Conservation (phyloP, 30 jellyfish, hydroid and myxozoan genomes). For the Nemopilema nomurai region DNA sequence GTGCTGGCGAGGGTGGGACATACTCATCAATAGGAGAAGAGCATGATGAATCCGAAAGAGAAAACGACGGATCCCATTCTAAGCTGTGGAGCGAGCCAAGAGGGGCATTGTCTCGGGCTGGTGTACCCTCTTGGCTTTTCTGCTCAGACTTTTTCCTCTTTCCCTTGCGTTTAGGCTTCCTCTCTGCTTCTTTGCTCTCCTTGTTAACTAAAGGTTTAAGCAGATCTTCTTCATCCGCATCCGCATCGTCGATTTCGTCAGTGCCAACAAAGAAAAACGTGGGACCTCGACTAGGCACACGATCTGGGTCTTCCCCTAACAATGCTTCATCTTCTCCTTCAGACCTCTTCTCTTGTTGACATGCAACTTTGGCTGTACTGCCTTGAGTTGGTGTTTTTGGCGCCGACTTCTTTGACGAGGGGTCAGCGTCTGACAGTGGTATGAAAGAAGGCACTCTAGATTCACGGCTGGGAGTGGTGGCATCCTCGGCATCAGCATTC, state of each 20-base stretch:
- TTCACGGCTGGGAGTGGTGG: constrained; percentile 57
- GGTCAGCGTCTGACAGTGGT: constrained; percentile 59
- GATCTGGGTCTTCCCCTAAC: constrained; percentile 45
- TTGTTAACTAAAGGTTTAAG: constrained; percentile 17
- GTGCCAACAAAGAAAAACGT: constrained; percentile 53
- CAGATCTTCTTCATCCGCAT: constrained; percentile 19
- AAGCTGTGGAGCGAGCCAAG: constrained; percentile 43
- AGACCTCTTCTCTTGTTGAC: constrained; percentile 22
- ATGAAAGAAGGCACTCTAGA: constrained; percentile 80
- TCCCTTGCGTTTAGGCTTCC: constrained; percentile 15
- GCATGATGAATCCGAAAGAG: constrained; percentile 75
- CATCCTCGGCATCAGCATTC: constrained; percentile 6
- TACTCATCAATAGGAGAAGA: constrained; percentile 73
- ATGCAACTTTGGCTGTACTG: constrained; percentile 21
- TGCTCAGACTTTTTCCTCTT: constrained; percentile 9
- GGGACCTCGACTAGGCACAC: constrained; percentile 78
- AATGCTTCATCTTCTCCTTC: constrained; percentile 30
- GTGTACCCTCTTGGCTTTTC: constrained; percentile 37
- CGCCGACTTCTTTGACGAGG: constrained; percentile 6
- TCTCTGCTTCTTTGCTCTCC: constrained; percentile 18
- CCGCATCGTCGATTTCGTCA: constrained; percentile 16
- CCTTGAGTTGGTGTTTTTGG: not conserved
- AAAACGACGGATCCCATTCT: constrained; percentile 77
- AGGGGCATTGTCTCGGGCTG: constrained; percentile 33
- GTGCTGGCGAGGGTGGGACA: constrained; percentile 69